Base-by-base conservation (phyloP, 1,140 invertebrate species). In the Drosophila asahinai region DNA sequence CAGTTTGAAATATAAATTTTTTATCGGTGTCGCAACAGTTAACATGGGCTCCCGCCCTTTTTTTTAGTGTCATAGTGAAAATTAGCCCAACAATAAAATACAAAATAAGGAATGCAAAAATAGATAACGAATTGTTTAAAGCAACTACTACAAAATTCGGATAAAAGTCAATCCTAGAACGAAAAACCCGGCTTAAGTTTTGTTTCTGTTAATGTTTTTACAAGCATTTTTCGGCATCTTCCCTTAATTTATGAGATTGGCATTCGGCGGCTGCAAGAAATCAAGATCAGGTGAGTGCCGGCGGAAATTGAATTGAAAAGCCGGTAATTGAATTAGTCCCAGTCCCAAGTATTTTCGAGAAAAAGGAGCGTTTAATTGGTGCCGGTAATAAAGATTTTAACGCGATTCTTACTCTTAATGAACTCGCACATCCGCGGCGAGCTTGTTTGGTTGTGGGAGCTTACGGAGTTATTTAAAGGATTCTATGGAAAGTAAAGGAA, bases 301-400 rank as follows among this genome's bases (percentile, higher is more conserved):
- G 40, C 63, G 67, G 62, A 71, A 67, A 67, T 67, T 67, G 22
- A 67, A 36, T 67, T 14, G 19, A 55, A 22, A n/a, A 27, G n/a
- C 63, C 67, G 62, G 48, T 67, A 70, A 70, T 54, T 70, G 62
- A 66, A 70, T 70, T 33, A 66, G 19, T 9, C 11, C 22, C 40
- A 43, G 27, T 1, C 14, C 22, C 15, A 14, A 22, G 27, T 5
- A 14, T 42, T 40, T 48, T 49, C 11, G 1, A 11, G 15, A 33
- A 68, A 17, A 66, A 68, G 17, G 6, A 33, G 19, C 25, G 9
- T 65, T 54, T 66, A 70, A 66, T 70, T 70, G 38, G 30, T 22
- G 7, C 30, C 12, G 48, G 15, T 55, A 55, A 38, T 55, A 22
- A 9, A 2, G 48, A 66, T 47, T 43, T 27, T 30, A 0, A 6